Evolutionary conservation across 2,797 vertebrate genomes (phyloP), one percentile per base, ranked within the genome.

Genomic region (Petrocephalus sullivani): DNA sequence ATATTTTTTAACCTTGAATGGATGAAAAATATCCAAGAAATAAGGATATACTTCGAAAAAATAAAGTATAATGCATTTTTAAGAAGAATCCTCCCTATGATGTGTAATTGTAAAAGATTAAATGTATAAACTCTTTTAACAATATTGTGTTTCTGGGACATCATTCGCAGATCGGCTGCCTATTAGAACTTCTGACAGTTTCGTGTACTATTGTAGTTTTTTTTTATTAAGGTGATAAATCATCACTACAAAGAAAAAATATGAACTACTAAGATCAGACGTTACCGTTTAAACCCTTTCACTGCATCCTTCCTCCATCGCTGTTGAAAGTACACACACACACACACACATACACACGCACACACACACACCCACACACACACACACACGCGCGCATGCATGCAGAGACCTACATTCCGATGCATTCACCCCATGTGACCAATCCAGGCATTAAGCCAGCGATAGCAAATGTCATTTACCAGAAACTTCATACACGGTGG

Each of bases 381-480:
- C 60, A 71, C 84, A 19, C 90, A 46, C 85, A 49, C 89, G 71
- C 90, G 87, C 88, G 88, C 90, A 89, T 64, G 89, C 88, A 89
- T 88, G 87, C 90, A 88, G 88, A 83, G 90, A 90, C 92, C 92
- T 91, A 90, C 90, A 84, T 67, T 54, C 28, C 33, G 81, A 46
- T 75, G 95, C 94, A 95, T 94, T 93, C 93, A 94, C 93, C 94
- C 94, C 95, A 96, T 96, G 96, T 96, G 96, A 96, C 95, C 95
- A 93, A 90, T 92, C 95, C 94, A 95, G 96, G 96, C 95, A 92
- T 93, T 90, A 93, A 94, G 96, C 96, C 95, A 96, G 95, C 93
- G 91, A 93, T 93, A 93, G 95, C 94, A 93, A 95, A 95, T 96
- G 95, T 95, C 95, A 95, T 94, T 96, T 95, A 96, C 94, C 95